phyloP scores from a whole-genome alignment of 2,113 vertebrate species.

The Cephalopholis sonnerati region DNA sequence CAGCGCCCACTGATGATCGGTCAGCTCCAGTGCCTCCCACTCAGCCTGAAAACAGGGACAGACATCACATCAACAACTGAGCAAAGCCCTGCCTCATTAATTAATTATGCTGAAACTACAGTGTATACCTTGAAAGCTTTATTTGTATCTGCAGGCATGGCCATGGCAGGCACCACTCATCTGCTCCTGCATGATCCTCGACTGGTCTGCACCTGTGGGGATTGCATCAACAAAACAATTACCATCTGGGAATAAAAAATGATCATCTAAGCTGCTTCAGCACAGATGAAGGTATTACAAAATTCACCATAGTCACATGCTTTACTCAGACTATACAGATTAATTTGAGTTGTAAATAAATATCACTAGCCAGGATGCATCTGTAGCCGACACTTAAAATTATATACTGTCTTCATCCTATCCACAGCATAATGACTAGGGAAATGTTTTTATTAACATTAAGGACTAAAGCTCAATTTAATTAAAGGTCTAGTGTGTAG shows the following conservation, averaged over 20 bases:
- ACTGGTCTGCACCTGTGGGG: conserved; percentile 93
- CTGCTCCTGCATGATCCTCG: conserved; percentile 98
- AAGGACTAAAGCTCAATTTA: too few species aligned
- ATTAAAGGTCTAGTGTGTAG: too few species aligned
- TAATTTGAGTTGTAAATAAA: not conserved
- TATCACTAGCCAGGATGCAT: not conserved
- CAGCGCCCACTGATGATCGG: conserved; percentile 98
- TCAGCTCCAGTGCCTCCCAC: conserved; percentile 97
- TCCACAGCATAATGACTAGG: too few species aligned
- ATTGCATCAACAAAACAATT: not conserved
- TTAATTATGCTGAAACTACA: not conserved
- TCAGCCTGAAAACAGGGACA: conserved; percentile 87
- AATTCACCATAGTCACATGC: not conserved
- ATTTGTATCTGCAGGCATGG: conserved; percentile 98
- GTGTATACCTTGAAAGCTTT: conserved; percentile 97
- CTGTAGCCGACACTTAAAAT: not conserved
- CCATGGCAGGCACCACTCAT: conserved; percentile 99
- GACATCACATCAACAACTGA: not conserved
- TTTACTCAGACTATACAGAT: not conserved
- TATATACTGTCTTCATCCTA: not conserved
- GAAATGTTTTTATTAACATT: too few species aligned
- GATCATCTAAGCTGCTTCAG: not conserved
- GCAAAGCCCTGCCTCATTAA: not conserved
- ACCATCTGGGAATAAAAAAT: not conserved
- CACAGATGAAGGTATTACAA: not conserved